Base-by-base conservation (phyloP, 2,113 vertebrate species). In the Lophius piscatorius region DNA sequence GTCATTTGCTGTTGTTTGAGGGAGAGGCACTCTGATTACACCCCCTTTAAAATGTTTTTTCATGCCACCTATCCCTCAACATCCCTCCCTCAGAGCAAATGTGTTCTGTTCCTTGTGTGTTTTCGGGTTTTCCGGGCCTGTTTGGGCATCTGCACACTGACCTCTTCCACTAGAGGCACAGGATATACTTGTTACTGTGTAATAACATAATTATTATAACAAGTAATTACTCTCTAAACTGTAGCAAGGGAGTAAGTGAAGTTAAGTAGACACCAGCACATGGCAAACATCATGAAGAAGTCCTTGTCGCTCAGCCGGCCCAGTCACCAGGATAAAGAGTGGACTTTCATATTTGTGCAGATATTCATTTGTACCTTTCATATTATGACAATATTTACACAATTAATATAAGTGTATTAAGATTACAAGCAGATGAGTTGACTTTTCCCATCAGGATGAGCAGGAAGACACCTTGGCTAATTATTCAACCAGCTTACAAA, bases 21-120 rank as follows among this genome's bases (percentile, higher is more conserved):
- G n/a, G 50, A 55, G 47, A 34, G 22, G 63, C 28, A 46, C 38
- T 11, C 5, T 50, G 46, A 45, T 50, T 76, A 49, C 59, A 49
- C 55, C 28, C 28, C 61, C 18, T 44, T 20, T n/a, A 17, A 5
- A 20, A 20, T 60, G 60, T 49, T 41, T 71, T 59, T 62, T 56
- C 31, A 16, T 39, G 26, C 21, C 54, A 45, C 50, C 76, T 63
- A 69, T 75, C 56, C 66, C 63, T 78, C 68, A 65, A 2, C 6
- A 45, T 62, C 45, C 18, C 59, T 57, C 29, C 41, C 5, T 31
- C 14, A 29, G 28, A 34, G 36, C 44, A 70, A 74, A 67, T 63
- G 44, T 59, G 29, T 42, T 54, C 64, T 35, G 13, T 14, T 33
- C 45, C 38, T 61, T 40, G 35, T 57, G 45, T 62, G 16, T 74